phyloP scores from a whole-genome alignment of 2,113 vertebrate species.

The Solea solea region DNA sequence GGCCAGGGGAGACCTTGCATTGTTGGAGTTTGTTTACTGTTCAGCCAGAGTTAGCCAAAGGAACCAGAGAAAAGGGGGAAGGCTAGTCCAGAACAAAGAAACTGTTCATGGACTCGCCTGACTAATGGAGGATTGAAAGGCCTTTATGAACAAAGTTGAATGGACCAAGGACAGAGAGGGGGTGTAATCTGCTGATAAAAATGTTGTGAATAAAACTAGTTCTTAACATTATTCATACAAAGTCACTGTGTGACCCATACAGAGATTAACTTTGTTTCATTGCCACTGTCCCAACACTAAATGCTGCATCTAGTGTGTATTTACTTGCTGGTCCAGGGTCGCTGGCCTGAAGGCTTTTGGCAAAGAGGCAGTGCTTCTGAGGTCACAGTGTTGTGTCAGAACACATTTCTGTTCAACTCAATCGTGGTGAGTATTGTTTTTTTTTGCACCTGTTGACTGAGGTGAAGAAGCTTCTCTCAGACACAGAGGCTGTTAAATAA shows the following conservation, averaged over 20 bases:
- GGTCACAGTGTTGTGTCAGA: conserved; percentile 28
- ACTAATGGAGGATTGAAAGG: conserved; percentile 66
- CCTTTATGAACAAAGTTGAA: conserved; percentile 63
- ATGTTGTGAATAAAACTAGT: conserved; percentile 20
- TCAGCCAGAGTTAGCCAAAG: conserved; percentile 57
- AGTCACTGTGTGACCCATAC: conserved; percentile 1
- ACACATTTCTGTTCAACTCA: not conserved
- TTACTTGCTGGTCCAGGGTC: conserved; percentile 44
- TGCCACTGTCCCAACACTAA: conserved; percentile 25
- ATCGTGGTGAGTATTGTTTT: conserved; percentile 6
- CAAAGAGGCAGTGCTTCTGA: conserved; percentile 33
- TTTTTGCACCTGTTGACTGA: conserved; percentile 2
- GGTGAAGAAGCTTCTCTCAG: not conserved
- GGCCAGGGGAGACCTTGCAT: conserved; percentile 59
- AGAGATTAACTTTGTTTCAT: conserved; percentile 30
- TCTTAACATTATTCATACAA: conserved; percentile 34
- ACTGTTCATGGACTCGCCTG: conserved; percentile 66
- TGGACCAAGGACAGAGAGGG: conserved; percentile 45
- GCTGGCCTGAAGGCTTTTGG: conserved; percentile 52
- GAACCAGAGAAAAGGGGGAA: conserved; percentile 44
- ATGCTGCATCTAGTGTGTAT: conserved; percentile 39
- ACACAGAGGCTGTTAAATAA: not conserved
- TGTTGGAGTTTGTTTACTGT: conserved; percentile 69
- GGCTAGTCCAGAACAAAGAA: conserved; percentile 66
- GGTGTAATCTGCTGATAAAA: conserved; percentile 37